These are phyloP conservation scores for Centrocercus urophasianus DNA, from an alignment of 2,113 vertebrate genomes.

Conservation along the genomic window DNA sequence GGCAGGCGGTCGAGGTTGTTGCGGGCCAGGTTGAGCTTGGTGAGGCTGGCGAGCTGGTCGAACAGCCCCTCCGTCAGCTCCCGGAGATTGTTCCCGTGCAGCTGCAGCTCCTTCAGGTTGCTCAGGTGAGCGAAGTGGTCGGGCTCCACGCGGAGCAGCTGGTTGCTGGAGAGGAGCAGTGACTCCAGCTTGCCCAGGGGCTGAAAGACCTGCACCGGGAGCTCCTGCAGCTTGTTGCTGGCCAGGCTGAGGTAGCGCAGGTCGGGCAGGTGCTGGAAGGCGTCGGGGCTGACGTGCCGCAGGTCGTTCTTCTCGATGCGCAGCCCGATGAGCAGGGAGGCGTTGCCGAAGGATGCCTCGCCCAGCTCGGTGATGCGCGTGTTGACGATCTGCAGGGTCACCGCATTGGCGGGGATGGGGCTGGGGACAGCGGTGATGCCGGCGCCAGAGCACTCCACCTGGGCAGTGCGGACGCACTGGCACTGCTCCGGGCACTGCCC, in stretches of 20 bases:
- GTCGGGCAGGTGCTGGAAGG: slow-evolving; percentile 75
- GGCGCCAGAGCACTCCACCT: slow-evolving; percentile 77
- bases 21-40: slow-evolving; percentile 82
- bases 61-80: slow-evolving; percentile 81
- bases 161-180: slow-evolving; percentile 85
- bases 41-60: slow-evolving; percentile 79
- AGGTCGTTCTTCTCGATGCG: slow-evolving; percentile 81
- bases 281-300: slow-evolving; percentile 57
- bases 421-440: slow-evolving; percentile 65
- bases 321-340: slow-evolving; percentile 78
- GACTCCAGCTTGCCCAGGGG: slow-evolving; percentile 88
- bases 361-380: slow-evolving; percentile 72
- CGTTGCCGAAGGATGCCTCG: slow-evolving; percentile 67
- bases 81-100: slow-evolving; percentile 78
- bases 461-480: slow-evolving; percentile 66
- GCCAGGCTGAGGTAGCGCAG: slow-evolving; percentile 83
- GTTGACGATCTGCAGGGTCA: slow-evolving; percentile 82
- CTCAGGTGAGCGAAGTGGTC: slow-evolving; percentile 74
- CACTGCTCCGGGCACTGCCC: slow-evolving; percentile 79
- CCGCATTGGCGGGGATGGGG: slow-evolving; percentile 74
- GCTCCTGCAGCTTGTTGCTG: slow-evolving; percentile 79
- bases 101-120: slow-evolving; percentile 80
- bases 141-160: slow-evolving; percentile 73
- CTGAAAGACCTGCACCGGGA: slow-evolving; percentile 80
- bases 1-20: slow-evolving; percentile 83